Percentiles rank a stretch among this genome's conserved stretches.
phyloP scores from a whole-genome alignment of 2,113 vertebrate species.

The Thryonomys swinderianus region DNA sequence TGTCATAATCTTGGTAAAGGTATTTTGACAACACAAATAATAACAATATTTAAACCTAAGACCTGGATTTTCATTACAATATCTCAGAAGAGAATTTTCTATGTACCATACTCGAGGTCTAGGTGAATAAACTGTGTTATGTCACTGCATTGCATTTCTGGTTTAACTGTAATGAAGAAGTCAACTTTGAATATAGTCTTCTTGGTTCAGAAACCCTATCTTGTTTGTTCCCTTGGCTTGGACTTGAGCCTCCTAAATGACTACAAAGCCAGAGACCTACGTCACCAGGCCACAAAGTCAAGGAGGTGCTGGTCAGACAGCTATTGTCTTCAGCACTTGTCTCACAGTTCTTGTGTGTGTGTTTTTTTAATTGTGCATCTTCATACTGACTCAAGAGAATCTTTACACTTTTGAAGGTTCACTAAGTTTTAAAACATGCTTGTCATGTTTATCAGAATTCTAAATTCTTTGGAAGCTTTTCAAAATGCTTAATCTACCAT shows the following conservation, averaged over 20 bases:
- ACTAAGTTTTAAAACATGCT: not conserved
- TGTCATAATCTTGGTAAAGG: not conserved
- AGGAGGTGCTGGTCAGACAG: not conserved
- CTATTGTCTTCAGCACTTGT: not conserved
- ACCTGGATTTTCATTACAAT: not conserved
- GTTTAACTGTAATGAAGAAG: not conserved
- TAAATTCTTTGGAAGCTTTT: not conserved
- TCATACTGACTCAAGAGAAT: not conserved
- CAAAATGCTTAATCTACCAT: not conserved
- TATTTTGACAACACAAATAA: not conserved
- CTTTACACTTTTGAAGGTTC: not conserved
- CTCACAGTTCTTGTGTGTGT: not conserved
- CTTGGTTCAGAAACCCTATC: not conserved
- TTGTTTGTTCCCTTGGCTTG: not conserved
- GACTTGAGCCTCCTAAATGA: not conserved
- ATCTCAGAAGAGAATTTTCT: not conserved
- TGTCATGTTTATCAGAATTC: not conserved
- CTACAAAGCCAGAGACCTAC: not conserved
- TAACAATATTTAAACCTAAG: not conserved
- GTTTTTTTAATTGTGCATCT: not conserved
- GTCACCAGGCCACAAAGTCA: not conserved
- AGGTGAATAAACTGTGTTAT: not conserved
- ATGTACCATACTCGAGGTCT: not conserved
- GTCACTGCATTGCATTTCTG: too few relatives aligned
- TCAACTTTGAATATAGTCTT: too few relatives aligned